A percentile compares a stretch with the other conserved stretches of the same genome.
phyloP scores from a whole-genome alignment of 2,113 vertebrate species.

The Tachysurus vachellii region DNA sequence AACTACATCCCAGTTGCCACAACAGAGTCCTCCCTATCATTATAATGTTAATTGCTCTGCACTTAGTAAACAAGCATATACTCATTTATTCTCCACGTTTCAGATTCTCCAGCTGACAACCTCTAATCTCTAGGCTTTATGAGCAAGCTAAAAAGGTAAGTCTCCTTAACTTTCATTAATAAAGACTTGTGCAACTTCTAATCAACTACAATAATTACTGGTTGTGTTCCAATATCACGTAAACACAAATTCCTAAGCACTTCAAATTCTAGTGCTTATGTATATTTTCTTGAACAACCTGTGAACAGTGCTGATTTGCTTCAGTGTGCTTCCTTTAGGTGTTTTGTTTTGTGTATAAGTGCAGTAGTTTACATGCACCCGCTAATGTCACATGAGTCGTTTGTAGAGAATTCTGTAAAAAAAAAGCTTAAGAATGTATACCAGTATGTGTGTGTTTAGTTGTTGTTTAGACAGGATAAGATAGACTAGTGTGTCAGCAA shows the following conservation, averaged over 20 bases:
- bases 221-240: too few species aligned
- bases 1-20: constrained; percentile 18
- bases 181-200: neutral
- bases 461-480: neutral
- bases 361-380: neutral
- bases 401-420: neutral
- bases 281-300: neutral
- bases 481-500: neutral
- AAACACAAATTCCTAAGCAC: neutral
- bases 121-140: neutral
- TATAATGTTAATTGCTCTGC: neutral
- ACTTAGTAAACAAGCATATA: neutral
- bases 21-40: constrained; percentile 13
- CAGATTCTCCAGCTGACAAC: neutral
- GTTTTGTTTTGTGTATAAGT: neutral
- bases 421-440: neutral
- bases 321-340: neutral
- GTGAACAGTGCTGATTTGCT: neutral
- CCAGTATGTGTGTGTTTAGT: neutral
- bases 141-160: neutral
- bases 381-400: neutral
- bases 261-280: neutral
- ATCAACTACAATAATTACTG: neutral
- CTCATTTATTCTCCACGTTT: neutral
- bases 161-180: neutral